Evolutionary conservation across 2,888 invertebrate genomes (phyloP).

Genomic region (Caenorhabditis parvicauda): DNA sequence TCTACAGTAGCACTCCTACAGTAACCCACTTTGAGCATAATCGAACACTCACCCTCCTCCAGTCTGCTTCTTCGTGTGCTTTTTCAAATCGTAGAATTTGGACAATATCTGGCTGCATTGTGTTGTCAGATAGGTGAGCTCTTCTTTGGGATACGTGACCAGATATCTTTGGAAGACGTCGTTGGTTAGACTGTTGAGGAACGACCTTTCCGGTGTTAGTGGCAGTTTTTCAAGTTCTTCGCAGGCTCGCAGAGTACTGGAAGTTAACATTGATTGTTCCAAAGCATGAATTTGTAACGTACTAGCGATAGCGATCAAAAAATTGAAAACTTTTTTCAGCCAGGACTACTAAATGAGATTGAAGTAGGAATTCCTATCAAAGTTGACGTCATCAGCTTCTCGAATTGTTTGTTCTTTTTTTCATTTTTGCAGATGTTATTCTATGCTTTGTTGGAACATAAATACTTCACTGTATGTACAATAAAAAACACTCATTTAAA

Average conservation of each 20-base stretch:
- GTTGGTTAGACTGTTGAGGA: conserved; percentile 76
- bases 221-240: conserved; percentile 75
- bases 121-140: conserved; percentile 77
- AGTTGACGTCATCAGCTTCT: too few species aligned
- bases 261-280: conserved; percentile 3
- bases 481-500: too few species aligned
- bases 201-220: conserved; percentile 77
- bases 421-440: too few species aligned
- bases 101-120: conserved; percentile 77
- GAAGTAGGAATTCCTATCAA: too few species aligned
- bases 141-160: conserved; percentile 63
- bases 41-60: conserved; percentile 73
- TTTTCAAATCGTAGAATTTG: conserved; percentile 85
- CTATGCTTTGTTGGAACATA: too few species aligned
- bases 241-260: conserved; percentile 76
- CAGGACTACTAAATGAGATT: background rate
- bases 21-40: too few species aligned
- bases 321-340: background rate
- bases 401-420: too few species aligned
- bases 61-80: conserved; percentile 89
- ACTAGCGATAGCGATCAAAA: background rate
- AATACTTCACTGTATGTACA: too few species aligned
- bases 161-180: conserved; percentile 74
- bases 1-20: too few species aligned
- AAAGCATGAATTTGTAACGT: background rate